Percentiles rank a stretch among this genome's conserved stretches.
Conservation (phyloP, 2,113 vertebrate species). For the Orientallactaga bullata region DNA sequence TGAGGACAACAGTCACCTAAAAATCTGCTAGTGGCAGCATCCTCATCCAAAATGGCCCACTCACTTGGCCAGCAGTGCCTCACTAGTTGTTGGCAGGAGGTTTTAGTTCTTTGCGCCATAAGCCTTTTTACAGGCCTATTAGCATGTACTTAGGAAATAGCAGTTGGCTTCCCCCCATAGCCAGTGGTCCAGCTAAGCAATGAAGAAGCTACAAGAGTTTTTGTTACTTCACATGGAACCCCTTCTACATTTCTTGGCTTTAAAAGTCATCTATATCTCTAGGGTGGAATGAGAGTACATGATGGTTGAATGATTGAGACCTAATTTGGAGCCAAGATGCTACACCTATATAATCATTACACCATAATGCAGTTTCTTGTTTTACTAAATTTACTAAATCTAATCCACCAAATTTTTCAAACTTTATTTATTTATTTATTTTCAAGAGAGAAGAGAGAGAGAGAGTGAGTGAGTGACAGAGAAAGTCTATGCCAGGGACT, state of each 20-base stretch:
- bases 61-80: not conserved
- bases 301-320: not conserved
- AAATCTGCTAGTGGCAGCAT: not conserved
- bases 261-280: not conserved
- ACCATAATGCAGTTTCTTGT: not conserved
- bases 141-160: constrained; percentile 1
- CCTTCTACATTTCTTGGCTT: not conserved
- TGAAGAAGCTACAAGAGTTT: not conserved
- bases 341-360: not conserved
- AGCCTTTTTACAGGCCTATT: not conserved
- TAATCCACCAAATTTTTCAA: no score
- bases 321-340: not conserved
- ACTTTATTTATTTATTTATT: no score
- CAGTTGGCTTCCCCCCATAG: not conserved
- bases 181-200: not conserved
- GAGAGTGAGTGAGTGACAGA: no score
- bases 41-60: not conserved
- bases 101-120: not conserved
- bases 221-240: not conserved
- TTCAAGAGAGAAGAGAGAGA: no score
- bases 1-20: not conserved
- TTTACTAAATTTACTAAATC: not conserved
- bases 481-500: no score
- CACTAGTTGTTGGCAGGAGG: not conserved
- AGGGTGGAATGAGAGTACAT: not conserved